Evolutionary conservation across 2,113 vertebrate species (phyloP).

Genomic region (Trachemys scripta): DNA sequence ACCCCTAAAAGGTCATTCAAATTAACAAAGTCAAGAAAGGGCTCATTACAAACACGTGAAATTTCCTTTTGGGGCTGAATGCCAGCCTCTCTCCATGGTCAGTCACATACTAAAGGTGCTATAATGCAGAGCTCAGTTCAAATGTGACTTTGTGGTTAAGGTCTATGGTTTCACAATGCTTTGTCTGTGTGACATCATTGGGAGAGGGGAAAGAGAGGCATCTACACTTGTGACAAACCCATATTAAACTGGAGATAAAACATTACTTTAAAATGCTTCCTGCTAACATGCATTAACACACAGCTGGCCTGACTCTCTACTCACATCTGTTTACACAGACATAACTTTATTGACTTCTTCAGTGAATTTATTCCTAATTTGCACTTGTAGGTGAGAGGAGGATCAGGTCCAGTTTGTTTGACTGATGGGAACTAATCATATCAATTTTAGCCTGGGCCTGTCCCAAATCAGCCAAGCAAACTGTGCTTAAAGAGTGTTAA

Average conservation of each 20-base stretch:
- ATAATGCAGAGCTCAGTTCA: neutral
- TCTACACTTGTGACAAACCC: constrained; percentile 28
- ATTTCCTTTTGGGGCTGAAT: neutral
- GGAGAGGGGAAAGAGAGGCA: constrained; percentile 1
- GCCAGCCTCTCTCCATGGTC: neutral
- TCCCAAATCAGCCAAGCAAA: too few relatives aligned
- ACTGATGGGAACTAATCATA: too few relatives aligned
- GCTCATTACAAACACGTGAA: neutral
- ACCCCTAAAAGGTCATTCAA: neutral
- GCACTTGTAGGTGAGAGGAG: neutral
- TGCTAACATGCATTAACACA: neutral
- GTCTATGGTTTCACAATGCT: neutral
- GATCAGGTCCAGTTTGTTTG: neutral
- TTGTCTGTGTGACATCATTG: neutral
- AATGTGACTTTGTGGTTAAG: constrained; percentile 30
- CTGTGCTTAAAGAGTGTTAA: too few relatives aligned
- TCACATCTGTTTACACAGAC: neutral
- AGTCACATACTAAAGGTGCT: neutral
- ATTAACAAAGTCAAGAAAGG: neutral
- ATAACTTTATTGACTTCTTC: too few relatives aligned
- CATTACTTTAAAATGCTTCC: neutral
- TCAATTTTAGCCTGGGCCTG: neutral
- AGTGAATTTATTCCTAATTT: neutral
- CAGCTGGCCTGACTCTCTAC: neutral
- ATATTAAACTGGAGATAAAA: constrained; percentile 1